These are phyloP conservation scores for Tadarida brasiliensis DNA, from an alignment of 2,797 vertebrate species.

Conservation along the genomic window DNA sequence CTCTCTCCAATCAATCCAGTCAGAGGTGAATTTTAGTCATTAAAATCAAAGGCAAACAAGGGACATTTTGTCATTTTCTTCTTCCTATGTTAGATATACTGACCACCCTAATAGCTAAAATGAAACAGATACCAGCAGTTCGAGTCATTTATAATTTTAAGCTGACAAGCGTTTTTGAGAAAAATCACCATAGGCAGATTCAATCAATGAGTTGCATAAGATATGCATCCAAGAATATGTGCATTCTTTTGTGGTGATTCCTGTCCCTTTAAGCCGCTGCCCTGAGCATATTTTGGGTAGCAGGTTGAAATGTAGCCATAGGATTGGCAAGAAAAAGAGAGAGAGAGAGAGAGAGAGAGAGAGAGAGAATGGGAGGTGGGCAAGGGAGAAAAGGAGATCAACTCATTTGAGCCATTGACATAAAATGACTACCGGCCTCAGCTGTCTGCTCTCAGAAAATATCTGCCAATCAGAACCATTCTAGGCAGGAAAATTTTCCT, in stretches of 20 bases:
- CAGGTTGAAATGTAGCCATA: slow-evolving; percentile 69
- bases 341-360: background rate
- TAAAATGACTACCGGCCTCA: slow-evolving; percentile 80
- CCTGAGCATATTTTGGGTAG: slow-evolving; percentile 61
- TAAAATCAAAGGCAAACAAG: slow-evolving; percentile 41
- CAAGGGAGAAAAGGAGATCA: slow-evolving; percentile 42
- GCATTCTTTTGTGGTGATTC: slow-evolving; percentile 5
- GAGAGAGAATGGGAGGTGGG: no score
- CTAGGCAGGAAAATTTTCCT: slow-evolving; percentile 46
- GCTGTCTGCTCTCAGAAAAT: slow-evolving; percentile 81
- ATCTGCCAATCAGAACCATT: slow-evolving; percentile 80
- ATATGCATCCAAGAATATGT: background rate
- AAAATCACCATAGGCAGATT: slow-evolving; percentile 45
- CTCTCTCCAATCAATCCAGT: background rate
- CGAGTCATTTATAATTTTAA: slow-evolving; percentile 70
- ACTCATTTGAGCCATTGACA: slow-evolving; percentile 79
- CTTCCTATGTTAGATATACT: slow-evolving; percentile 46
- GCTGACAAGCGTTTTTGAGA: slow-evolving; percentile 62
- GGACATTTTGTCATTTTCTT: slow-evolving; percentile 38
- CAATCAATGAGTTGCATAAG: slow-evolving; percentile 6
- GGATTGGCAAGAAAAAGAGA: slow-evolving; percentile 39
- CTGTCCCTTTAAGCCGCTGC: slow-evolving; percentile 71
- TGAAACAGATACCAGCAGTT: slow-evolving; percentile 59
- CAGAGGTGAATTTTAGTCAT: slow-evolving; percentile 13
- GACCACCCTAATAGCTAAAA: slow-evolving; percentile 31